A percentile compares a stretch with the other conserved stretches of the same genome.
phyloP scores from a whole-genome alignment of 2,888 invertebrate genomes.

The Parnassius apollo region DNA sequence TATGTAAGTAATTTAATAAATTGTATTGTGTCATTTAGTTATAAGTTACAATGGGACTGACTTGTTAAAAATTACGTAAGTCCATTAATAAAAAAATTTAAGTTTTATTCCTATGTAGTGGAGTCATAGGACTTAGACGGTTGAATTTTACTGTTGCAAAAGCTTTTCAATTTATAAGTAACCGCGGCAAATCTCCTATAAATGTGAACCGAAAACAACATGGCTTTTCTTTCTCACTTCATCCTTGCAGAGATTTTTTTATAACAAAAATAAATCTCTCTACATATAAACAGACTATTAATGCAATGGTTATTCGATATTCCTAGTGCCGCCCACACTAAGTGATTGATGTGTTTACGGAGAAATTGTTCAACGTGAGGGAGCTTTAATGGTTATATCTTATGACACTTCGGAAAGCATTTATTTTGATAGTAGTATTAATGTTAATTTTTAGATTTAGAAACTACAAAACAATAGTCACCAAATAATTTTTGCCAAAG shows the following conservation, averaged over 20 bases:
- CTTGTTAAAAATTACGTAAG: no score
- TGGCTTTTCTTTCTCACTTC: no score
- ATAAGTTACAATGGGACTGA: no score
- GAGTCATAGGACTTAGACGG: no score
- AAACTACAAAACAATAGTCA: no score
- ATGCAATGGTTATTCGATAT: slow-evolving; percentile 4
- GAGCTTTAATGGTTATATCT: slow-evolving; percentile 1
- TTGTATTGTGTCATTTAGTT: no score
- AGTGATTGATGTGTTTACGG: slow-evolving; percentile 16
- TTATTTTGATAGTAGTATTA: neutral
- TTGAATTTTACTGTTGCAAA: neutral
- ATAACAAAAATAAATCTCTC: neutral
- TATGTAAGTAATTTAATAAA: no score
- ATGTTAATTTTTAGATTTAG: neutral
- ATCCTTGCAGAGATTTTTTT: no score
- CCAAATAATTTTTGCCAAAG: no score
- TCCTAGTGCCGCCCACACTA: slow-evolving; percentile 9
- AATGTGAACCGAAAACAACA: no score
- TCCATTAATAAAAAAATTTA: no score
- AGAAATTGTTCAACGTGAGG: slow-evolving; percentile 1
- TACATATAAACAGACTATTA: neutral
- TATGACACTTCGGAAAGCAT: neutral
- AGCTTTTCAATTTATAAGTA: neutral
- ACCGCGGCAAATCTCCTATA: neutral
- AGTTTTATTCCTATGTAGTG: no score